Conservation (phyloP, 2,888 invertebrate species). For the Empis stercorea region DNA sequence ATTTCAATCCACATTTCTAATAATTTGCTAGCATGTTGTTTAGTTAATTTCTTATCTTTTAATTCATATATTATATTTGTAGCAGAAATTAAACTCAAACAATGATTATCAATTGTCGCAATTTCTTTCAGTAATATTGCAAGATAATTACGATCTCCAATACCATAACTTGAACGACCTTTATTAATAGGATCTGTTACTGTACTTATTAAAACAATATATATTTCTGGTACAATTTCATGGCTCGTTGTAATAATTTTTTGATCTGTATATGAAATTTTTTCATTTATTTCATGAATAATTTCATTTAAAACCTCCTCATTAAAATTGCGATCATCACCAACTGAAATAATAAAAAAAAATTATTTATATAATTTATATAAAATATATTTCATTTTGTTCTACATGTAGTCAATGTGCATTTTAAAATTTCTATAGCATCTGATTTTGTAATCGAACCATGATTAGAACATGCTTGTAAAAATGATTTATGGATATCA, state of each 20-base stretch:
- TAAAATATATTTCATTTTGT: too few species aligned
- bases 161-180: slow-evolving; percentile 16
- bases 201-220: slow-evolving; percentile 19
- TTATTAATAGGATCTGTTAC: slow-evolving; percentile 16
- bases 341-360: slow-evolving; percentile 12
- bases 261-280: slow-evolving; percentile 17
- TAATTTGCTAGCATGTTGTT: slow-evolving; percentile 19
- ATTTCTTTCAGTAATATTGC: slow-evolving; percentile 16
- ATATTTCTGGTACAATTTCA: slow-evolving; percentile 17
- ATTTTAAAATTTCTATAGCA: slow-evolving; percentile 11
- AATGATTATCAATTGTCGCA: slow-evolving; percentile 16
- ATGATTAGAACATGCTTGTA: slow-evolving; percentile 18
- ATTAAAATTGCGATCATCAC: slow-evolving; percentile 9
- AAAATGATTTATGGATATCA: slow-evolving; percentile 16
- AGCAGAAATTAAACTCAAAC: slow-evolving; percentile 17
- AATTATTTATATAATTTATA: not conserved
- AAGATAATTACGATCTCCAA: slow-evolving; percentile 20
- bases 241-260: slow-evolving; percentile 19
- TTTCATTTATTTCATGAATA: slow-evolving; percentile 15
- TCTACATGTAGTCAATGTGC: slow-evolving; percentile 16
- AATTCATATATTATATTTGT: slow-evolving; percentile 15
- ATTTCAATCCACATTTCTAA: slow-evolving; percentile 18
- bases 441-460: slow-evolving; percentile 13
- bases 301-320: slow-evolving; percentile 11
- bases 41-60: slow-evolving; percentile 16